Evolutionary conservation across 2,888 invertebrate species (phyloP), one percentile per base, ranked within the genome.

Genomic region (Nineta flava): DNA sequence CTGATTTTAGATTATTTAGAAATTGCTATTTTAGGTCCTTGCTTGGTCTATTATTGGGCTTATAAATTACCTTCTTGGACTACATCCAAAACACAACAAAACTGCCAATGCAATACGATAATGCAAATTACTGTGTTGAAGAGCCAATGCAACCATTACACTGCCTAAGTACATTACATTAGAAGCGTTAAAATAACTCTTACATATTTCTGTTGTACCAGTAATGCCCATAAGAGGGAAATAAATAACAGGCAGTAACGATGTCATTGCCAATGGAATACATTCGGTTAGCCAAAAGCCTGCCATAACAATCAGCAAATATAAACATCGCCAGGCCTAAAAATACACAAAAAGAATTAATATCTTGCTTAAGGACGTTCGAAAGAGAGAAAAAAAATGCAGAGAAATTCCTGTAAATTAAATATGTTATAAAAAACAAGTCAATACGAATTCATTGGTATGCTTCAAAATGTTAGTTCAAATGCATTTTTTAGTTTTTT

Each of bases 131-230:
- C 88, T 88, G 63, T 87, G 82, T 67, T 94, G 92, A 1, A 94
- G 85, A 0, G 87, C 90, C 1, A 91, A 82, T 0, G 93, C 94
- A 50, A 93, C 86, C 65, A 93, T 83, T 56, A 94, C 74, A 15
- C 93, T 92, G 0, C 91, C 92, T 67, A 87, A 77, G 62, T 87
- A 87, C 87, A 87, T 87, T 75, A 87, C 83, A 59, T 85, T 81
- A 0, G 87, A 86, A 59, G 83, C 83, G 65, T 84, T 86, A 17
- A 57, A 53, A 48, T 57, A 57, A 12, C 52, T 13, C 45, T 51
- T 49, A 16, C 49, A 49, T 16, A 34, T 58, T 13, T 56, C 55
- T 50, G 59, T 57, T n/a, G 65, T 65, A 34, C 57, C 57, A 53
- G 62, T 55, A 16, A 66, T 58, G 2, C 64, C 65, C 40, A 66